Conservation (phyloP, 2,797 vertebrate species). For the Dendrocincla fuliginosa region DNA sequence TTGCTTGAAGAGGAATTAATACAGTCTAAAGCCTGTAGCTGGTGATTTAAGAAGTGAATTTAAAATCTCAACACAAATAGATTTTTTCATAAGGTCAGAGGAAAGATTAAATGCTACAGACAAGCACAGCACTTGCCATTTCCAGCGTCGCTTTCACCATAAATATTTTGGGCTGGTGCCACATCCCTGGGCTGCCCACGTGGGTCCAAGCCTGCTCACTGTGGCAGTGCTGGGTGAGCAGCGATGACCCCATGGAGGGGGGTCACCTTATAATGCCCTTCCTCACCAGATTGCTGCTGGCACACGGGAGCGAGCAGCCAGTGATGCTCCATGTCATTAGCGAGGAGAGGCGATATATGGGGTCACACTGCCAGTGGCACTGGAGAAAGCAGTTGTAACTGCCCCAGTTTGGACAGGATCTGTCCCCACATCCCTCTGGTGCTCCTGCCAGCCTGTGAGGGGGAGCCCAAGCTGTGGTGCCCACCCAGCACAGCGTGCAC, state of each 20-base stretch:
- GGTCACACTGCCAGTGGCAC: fast-evolving
- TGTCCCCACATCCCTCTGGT: fast-evolving
- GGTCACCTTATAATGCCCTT: background rate
- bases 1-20: constrained; percentile 73
- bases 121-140: constrained; percentile 48
- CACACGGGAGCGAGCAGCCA: background rate
- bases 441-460: background rate
- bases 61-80: constrained; percentile 78
- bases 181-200: fast-evolving
- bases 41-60: constrained; percentile 73
- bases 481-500: fast-evolving
- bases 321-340: background rate
- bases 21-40: constrained; percentile 34
- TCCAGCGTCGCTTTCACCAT: background rate
- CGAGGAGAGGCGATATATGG: background rate
- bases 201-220: background rate
- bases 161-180: background rate
- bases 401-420: background rate
- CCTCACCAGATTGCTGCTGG: background rate
- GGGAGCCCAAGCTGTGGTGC: background rate
- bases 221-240: fast-evolving
- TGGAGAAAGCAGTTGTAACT: background rate
- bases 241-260: background rate
- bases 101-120: constrained; percentile 73
- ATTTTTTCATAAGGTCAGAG: constrained; percentile 73